Conservation (phyloP, 1,140 invertebrate species). For the Megalonaias nervosa region DNA sequence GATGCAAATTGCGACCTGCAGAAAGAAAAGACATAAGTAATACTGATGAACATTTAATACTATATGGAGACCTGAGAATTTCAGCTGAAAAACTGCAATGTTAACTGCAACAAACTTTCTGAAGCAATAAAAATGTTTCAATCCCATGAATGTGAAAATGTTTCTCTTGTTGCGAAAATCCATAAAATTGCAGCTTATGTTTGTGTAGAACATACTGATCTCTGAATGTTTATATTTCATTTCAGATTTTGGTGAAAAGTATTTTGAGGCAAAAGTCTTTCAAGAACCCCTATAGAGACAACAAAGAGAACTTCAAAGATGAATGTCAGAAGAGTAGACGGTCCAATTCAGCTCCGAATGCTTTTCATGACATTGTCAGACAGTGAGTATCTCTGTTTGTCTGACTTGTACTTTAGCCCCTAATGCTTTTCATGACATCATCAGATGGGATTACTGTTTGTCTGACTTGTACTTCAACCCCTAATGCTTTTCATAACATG, state of each 20-base stretch:
- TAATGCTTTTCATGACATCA: slow-evolving; percentile 28
- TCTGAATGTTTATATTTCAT: slow-evolving; percentile 19
- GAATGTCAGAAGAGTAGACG: slow-evolving; percentile 59
- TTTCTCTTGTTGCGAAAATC: neutral
- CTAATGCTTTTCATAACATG: slow-evolving; percentile 54
- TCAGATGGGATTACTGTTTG: slow-evolving; percentile 39
- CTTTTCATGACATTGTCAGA: slow-evolving; percentile 50
- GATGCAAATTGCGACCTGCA: no score
- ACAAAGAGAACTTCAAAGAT: slow-evolving; percentile 46
- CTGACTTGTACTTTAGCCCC: no score
- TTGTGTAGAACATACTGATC: neutral
- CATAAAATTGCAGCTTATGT: slow-evolving; percentile 15
- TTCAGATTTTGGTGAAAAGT: slow-evolving; percentile 89
- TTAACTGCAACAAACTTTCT: no score
- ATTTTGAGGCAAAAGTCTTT: slow-evolving; percentile 97
- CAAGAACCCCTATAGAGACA: slow-evolving; percentile 76
- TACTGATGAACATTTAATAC: no score
- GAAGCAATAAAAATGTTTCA: no score
- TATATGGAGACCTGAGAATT: no score
- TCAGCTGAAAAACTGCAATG: no score
- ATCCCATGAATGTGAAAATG: no score
- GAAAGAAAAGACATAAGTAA: no score
- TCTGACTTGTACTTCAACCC: slow-evolving; percentile 42
- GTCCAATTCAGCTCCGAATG: slow-evolving; percentile 65
- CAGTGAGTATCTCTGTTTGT: slow-evolving; percentile 33